phyloP scores from a whole-genome alignment of 2,797 vertebrate species.

The Falco concolor region DNA sequence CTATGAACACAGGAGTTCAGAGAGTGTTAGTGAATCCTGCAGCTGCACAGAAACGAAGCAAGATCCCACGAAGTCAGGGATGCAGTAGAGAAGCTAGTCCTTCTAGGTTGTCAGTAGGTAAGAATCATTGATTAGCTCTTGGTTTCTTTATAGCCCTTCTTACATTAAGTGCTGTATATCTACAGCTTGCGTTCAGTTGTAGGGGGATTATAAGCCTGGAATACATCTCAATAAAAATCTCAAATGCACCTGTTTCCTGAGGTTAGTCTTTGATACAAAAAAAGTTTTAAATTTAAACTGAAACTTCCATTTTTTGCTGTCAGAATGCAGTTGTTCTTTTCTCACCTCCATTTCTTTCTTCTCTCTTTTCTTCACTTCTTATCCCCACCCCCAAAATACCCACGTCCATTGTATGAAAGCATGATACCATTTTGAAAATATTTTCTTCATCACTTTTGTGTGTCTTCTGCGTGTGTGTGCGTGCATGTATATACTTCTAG shows the following conservation, averaged over 20 bases:
- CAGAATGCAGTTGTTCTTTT: not conserved
- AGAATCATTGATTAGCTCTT: conserved; percentile 38
- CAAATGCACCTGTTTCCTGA: not conserved
- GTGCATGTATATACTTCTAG: not conserved
- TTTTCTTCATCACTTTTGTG: not conserved
- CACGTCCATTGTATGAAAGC: not conserved
- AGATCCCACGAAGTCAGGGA: conserved; percentile 95
- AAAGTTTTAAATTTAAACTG: not conserved
- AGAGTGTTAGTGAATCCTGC: conserved; percentile 81
- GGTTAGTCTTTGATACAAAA: not conserved
- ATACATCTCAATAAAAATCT: fast-evolving
- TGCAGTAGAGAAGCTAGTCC: conserved; percentile 97
- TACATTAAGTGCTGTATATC: not conserved
- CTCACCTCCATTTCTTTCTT: not conserved
- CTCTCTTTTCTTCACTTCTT: not conserved
- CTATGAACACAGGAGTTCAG: conserved; percentile 87
- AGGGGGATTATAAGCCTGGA: not conserved
- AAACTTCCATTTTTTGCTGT: not conserved
- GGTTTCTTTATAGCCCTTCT: not conserved
- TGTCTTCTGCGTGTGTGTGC: not conserved
- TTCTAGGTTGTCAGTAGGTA: conserved; percentile 92
- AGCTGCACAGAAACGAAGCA: conserved; percentile 86
- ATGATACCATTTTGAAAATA: not conserved
- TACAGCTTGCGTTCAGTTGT: not conserved
- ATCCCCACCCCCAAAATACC: not conserved